Evolutionary conservation across 2,888 invertebrate species (phyloP), one percentile per base, ranked within the genome.

Genomic region (Resseliella maxima): DNA sequence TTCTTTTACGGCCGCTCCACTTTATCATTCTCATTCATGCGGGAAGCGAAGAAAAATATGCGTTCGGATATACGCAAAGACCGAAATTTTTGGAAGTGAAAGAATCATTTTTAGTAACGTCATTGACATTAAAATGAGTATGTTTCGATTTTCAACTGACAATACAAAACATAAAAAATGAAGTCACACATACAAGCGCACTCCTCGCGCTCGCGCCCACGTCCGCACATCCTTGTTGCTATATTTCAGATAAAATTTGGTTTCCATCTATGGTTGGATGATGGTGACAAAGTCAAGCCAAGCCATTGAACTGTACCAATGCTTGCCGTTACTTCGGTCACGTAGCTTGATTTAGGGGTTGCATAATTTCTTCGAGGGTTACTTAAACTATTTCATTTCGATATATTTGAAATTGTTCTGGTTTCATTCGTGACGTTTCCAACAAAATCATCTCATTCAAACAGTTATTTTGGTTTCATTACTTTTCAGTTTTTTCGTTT

Each of bases 301-400:
- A 72, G 72, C 31, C 72, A 72, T 72, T 35, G 72, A 72, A 72
- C 72, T 72, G 72, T 36, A 21, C 24, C 83, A 83, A 8, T 83
- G 3, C 83, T 36, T n/a, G 38, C 38, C 24, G 83, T 38, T 38
- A 12, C 36, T 83, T 83, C 38, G 38, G 83, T 83, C 83, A 83
- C 83, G 83, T 83, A 83, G 72, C 31, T 72, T 72, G n/a, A 31
- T 72, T 83, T 38, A n/a, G 72, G 83, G 83, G 83, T 36, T 81
- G 81, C 81, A 83, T 83, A 83, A 38, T 83, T 83, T 83, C 83
- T 83, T 38, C 38, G 83, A 83, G 83, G 83, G 83, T 83, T 38
- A 38, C 38, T 83, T 36, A 83, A 83, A 83, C 83, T 83, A 83
- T 83, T 83, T 83, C 83, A 83, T 83, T 83, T 83, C 38, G 83